These are phyloP conservation scores for Trisateles emortualis DNA, from an alignment of 2,888 invertebrate species.

Conservation along the genomic window DNA sequence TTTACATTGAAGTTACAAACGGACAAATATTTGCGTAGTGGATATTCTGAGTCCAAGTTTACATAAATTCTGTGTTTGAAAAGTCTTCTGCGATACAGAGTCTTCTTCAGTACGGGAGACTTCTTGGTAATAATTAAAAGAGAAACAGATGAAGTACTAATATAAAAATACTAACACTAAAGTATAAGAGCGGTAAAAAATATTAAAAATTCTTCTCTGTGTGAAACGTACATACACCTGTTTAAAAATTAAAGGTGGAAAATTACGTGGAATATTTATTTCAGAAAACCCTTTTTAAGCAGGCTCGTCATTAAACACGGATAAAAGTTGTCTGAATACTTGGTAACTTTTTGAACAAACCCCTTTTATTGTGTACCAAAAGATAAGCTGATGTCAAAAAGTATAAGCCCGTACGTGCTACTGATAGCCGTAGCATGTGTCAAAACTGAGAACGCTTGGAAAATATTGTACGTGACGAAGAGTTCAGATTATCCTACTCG, in stretches of 20 bases:
- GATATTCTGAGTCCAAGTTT: too few species aligned
- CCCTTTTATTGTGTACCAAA: slow-evolving; percentile 18
- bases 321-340: slow-evolving; percentile 30
- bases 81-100: too few species aligned
- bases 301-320: slow-evolving; percentile 36
- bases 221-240: not conserved
- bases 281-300: slow-evolving; percentile 18
- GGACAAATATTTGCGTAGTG: too few species aligned
- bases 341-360: slow-evolving; percentile 14
- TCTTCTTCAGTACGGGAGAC: too few species aligned
- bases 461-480: slow-evolving; percentile 1
- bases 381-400: slow-evolving; percentile 30
- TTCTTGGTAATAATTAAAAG: too few species aligned
- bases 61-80: too few species aligned
- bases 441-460: slow-evolving; percentile 8
- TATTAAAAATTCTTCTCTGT: not conserved
- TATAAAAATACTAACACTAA: not conserved
- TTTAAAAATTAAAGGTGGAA: slow-evolving; percentile 37
- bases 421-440: slow-evolving; percentile 17
- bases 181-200: not conserved
- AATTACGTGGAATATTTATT: slow-evolving; percentile 24
- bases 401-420: slow-evolving; percentile 17
- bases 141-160: too few species aligned
- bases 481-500: slow-evolving; percentile 18
- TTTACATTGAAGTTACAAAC: not conserved